A percentile compares a stretch with the other conserved stretches of the same genome.
Conservation (phyloP, 1,140 invertebrate species). For the Drosophila willistoni region DNA sequence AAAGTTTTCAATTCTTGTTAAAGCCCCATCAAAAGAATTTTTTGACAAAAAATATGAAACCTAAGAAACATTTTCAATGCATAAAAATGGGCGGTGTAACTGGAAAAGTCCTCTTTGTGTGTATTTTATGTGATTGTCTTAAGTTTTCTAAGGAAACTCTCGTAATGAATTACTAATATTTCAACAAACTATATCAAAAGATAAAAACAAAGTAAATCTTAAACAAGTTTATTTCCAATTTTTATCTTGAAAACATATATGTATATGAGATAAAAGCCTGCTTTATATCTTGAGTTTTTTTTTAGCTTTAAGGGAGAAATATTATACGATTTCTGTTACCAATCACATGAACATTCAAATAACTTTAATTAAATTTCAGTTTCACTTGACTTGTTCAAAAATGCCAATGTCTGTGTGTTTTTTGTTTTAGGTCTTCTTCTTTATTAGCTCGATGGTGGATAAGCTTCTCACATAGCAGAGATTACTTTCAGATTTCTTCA, state of each 20-base stretch:
- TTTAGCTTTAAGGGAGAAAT: background rate
- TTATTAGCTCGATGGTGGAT: background rate
- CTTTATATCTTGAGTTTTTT: too few species aligned
- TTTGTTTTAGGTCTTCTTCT: slow-evolving; percentile 2
- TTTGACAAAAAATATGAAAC: slow-evolving; percentile 20
- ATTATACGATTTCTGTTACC: background rate
- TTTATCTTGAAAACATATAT: too few species aligned
- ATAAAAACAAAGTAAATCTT: too few species aligned
- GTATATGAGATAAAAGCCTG: too few species aligned
- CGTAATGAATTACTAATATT: too few species aligned
- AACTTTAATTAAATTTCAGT: slow-evolving; percentile 10
- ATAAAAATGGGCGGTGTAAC: slow-evolving; percentile 15
- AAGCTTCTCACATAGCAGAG: slow-evolving; percentile 7
- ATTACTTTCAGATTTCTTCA: slow-evolving; percentile 23
- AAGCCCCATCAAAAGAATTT: slow-evolving; percentile 22
- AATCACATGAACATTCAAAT: slow-evolving; percentile 13
- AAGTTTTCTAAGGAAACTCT: slow-evolving; percentile 32
- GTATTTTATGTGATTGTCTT: slow-evolving; percentile 42
- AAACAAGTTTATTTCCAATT: too few species aligned
- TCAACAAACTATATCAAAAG: too few species aligned
- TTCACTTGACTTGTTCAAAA: background rate
- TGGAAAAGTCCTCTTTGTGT: background rate
- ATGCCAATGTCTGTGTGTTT: too few species aligned
- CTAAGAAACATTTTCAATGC: slow-evolving; percentile 37
- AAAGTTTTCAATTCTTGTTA: slow-evolving; percentile 41